These are phyloP conservation scores for Cnemophilus loriae DNA, from an alignment of 2,113 vertebrate species.

Conservation along the genomic window DNA sequence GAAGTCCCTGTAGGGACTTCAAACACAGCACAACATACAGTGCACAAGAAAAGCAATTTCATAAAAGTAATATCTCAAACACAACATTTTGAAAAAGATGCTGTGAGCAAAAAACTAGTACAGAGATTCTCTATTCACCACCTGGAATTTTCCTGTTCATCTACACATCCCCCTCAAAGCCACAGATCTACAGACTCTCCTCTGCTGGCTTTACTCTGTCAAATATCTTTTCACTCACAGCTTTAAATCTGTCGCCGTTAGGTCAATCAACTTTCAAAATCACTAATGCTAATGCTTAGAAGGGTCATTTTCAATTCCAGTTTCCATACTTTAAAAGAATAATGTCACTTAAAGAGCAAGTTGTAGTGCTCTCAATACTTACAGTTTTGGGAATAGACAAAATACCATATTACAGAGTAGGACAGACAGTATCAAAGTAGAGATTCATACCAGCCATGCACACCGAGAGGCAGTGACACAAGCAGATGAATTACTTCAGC, in stretches of 20 bases:
- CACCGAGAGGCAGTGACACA: background rate
- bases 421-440: background rate
- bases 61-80: background rate
- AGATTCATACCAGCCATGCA: background rate
- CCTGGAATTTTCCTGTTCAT: background rate
- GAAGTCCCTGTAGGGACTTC: background rate
- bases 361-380: background rate
- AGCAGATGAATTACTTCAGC: background rate
- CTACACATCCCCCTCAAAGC: background rate
- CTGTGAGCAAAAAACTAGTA: background rate
- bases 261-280: background rate
- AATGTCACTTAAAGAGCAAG: background rate
- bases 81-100: background rate
- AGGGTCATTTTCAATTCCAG: background rate
- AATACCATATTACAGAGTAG: background rate
- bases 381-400: background rate
- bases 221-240: background rate
- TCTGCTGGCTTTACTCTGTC: background rate
- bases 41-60: conserved; percentile 26
- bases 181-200: background rate
- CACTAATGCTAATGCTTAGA: background rate
- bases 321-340: background rate
- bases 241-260: background rate
- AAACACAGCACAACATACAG: background rate
- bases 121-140: background rate